Evolutionary conservation across 1,140 invertebrate species (phyloP).

Genomic region (Eulimnadia texana): DNA sequence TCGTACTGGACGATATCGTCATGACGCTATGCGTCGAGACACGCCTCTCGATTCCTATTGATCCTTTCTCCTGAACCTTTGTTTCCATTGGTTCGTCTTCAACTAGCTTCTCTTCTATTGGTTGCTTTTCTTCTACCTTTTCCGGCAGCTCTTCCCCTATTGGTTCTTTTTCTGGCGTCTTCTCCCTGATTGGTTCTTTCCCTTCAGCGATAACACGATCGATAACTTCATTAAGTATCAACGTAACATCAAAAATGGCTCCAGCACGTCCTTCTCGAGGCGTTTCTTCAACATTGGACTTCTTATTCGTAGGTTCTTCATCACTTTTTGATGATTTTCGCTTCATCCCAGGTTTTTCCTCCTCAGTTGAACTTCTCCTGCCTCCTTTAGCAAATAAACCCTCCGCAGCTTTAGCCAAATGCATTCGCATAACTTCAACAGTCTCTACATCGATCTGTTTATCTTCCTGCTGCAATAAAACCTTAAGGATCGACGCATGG

Average conservation of each 20-base stretch:
- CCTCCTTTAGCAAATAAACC: constrained; percentile 28
- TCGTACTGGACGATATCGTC: not conserved
- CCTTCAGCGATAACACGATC: constrained; percentile 21
- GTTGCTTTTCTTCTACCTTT: too few species aligned
- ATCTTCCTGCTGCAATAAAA: constrained; percentile 31
- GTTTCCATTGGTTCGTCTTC: not conserved
- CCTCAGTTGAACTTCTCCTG: constrained; percentile 22
- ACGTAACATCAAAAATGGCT: constrained; percentile 5
- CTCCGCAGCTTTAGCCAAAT: constrained; percentile 26
- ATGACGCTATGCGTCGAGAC: not conserved
- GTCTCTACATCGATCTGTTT: constrained; percentile 25
- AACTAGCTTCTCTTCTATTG: not conserved
- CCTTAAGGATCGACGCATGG: constrained; percentile 68
- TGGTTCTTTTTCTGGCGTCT: not conserved
- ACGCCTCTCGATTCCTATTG: not conserved
- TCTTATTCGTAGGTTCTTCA: not conserved
- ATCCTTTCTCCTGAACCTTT: too few species aligned
- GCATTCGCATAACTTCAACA: constrained; percentile 24
- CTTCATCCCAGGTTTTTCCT: constrained; percentile 26
- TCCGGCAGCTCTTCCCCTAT: too few species aligned
- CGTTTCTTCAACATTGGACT: not conserved
- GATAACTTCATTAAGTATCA: constrained; percentile 19
- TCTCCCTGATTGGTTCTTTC: not conserved
- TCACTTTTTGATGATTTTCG: constrained; percentile 16
- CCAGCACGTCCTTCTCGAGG: constrained; percentile 1